Percentiles rank a stretch among this genome's conserved stretches.
Evolutionary conservation across 2,797 vertebrate species (phyloP).

Genomic region (Hypotaenidia philippensis): DNA sequence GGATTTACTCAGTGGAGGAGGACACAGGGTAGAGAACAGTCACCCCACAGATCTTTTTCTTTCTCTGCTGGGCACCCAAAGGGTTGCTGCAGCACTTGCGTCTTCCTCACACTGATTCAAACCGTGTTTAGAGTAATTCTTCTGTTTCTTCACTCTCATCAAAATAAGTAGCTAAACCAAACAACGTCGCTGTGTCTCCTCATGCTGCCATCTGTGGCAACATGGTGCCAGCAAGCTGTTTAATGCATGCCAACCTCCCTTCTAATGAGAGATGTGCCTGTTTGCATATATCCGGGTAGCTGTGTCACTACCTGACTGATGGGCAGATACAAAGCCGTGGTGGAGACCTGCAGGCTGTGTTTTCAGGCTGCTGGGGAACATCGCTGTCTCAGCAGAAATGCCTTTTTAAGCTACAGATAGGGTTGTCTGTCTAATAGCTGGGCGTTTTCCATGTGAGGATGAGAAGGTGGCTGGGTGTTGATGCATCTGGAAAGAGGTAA

Average conservation of each 20-base stretch:
- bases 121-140: rapidly evolving
- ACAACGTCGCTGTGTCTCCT: neutral
- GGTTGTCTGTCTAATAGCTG: neutral
- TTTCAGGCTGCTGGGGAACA: neutral
- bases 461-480: neutral
- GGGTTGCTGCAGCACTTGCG: neutral
- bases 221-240: neutral
- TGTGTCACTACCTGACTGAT: neutral
- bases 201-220: neutral
- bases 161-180: neutral
- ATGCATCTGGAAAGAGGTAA: neutral
- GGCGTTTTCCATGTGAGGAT: neutral
- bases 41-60: neutral
- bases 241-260: rapidly evolving
- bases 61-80: neutral
- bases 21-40: neutral
- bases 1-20: neutral
- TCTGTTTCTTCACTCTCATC: neutral
- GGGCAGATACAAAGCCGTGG: rapidly evolving
- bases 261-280: neutral
- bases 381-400: neutral
- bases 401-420: neutral
- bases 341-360: neutral
- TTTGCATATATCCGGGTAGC: neutral
- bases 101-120: neutral